phyloP scores from a whole-genome alignment of 2,797 vertebrate species.

The Natrix natrix region DNA sequence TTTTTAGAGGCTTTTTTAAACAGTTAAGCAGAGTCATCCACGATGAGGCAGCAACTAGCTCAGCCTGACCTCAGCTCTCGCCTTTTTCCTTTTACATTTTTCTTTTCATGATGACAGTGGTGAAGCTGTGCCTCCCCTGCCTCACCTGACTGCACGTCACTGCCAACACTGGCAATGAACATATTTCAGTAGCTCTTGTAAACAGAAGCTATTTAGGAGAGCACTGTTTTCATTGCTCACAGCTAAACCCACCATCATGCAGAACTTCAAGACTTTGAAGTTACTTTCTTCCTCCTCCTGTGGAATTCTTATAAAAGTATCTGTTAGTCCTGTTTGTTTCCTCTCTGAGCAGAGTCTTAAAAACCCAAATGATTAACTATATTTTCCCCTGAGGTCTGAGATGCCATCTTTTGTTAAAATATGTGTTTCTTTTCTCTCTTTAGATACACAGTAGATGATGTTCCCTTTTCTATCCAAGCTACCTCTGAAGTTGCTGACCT shows the following conservation, averaged over 20 bases:
- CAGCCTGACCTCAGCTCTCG: too few species aligned
- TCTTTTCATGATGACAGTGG: too few species aligned
- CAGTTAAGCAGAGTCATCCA: too few species aligned
- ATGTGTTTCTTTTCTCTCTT: slow-evolving; percentile 34
- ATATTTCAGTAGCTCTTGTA: neutral
- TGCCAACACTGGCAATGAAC: neutral
- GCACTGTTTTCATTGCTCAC: neutral
- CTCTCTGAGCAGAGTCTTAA: neutral
- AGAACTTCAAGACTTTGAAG: neutral
- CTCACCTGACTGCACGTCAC: too few species aligned
- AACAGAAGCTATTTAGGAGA: neutral
- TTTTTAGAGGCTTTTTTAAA: too few species aligned
- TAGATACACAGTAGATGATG: slow-evolving; percentile 88
- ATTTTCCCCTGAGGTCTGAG: neutral
- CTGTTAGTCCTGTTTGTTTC: neutral
- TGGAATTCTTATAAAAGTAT: neutral
- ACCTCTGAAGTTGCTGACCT: slow-evolving; percentile 84
- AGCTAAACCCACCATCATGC: neutral
- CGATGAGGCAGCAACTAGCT: too few species aligned
- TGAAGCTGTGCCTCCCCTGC: too few species aligned
- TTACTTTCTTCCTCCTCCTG: neutral
- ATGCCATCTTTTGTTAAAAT: neutral
- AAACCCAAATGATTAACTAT: neutral
- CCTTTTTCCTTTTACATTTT: too few species aligned
- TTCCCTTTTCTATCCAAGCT: slow-evolving; percentile 93